Conservation (phyloP, 2,888 invertebrate genomes). For the Embidobia sp. region DNA sequence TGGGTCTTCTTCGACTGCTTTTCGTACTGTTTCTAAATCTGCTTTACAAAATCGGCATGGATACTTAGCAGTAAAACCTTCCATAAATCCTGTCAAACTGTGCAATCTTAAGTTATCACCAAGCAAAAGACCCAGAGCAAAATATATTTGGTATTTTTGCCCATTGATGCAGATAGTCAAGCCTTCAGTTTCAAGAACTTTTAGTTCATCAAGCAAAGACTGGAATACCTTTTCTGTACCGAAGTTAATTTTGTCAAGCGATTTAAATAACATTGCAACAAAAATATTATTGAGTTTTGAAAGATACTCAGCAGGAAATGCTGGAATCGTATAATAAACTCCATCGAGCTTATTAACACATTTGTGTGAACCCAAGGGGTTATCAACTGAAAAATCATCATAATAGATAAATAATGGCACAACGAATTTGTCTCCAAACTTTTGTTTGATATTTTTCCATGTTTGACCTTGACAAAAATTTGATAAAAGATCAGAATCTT, state of each 20-base stretch:
- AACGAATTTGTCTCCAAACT: constrained; percentile 18
- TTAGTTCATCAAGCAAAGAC: background rate
- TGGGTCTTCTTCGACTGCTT: background rate
- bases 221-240: background rate
- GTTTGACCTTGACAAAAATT: constrained; percentile 40
- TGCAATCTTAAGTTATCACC: constrained; percentile 61
- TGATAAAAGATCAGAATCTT: background rate
- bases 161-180: background rate
- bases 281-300: constrained; percentile 24
- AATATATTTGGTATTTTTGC: background rate
- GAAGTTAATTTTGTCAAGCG: background rate
- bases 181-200: background rate
- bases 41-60: constrained; percentile 57
- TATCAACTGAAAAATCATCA: constrained; percentile 41
- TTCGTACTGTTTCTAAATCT: background rate
- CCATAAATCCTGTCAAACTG: constrained; percentile 35
- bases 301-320: background rate
- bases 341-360: constrained; percentile 30
- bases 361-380: constrained; percentile 28
- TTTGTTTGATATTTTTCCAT: constrained; percentile 22
- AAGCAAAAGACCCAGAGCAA: constrained; percentile 40
- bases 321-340: constrained; percentile 35
- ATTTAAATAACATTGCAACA: constrained; percentile 21
- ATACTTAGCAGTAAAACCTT: constrained; percentile 51
- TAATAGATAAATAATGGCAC: constrained; percentile 34